These are phyloP conservation scores for Mallateleia sp. DNA, from an alignment of 2,888 invertebrate genomes.

Conservation along the genomic window DNA sequence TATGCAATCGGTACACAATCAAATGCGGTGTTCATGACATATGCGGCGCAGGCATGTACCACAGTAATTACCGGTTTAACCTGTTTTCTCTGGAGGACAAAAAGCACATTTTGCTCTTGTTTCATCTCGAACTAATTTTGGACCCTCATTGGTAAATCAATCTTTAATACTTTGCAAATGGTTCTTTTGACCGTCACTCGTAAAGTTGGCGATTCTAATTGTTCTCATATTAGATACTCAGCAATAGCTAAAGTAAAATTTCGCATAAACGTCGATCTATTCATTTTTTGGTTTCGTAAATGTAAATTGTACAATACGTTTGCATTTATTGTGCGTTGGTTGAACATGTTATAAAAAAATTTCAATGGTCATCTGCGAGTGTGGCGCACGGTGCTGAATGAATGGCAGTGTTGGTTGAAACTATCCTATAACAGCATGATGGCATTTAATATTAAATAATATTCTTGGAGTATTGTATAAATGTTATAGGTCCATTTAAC, in stretches of 20 bases:
- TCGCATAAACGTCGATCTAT: neutral
- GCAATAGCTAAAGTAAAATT: neutral
- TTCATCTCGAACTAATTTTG: neutral
- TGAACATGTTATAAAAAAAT: too few relatives aligned
- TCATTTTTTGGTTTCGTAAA: constrained; percentile 1
- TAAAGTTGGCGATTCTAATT: neutral
- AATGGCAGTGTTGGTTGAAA: too few relatives aligned
- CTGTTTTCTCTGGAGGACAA: neutral
- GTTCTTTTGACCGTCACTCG: neutral
- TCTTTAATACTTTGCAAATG: neutral
- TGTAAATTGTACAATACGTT: constrained; percentile 1
- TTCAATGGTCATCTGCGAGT: too few relatives aligned
- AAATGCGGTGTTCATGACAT: neutral
- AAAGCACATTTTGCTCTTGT: neutral
- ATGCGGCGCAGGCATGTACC: neutral
- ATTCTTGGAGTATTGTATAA: too few relatives aligned
- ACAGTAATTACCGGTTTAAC: neutral
- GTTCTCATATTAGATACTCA: neutral
- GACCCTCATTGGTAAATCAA: neutral
- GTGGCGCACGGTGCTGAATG: too few relatives aligned
- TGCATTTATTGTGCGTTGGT: too few relatives aligned
- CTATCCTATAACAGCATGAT: too few relatives aligned
- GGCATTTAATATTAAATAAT: too few relatives aligned
- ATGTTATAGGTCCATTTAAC: too few relatives aligned
- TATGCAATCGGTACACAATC: neutral